Evolutionary conservation across 2,888 invertebrate genomes (phyloP).

Genomic region (Selenia dentaria): DNA sequence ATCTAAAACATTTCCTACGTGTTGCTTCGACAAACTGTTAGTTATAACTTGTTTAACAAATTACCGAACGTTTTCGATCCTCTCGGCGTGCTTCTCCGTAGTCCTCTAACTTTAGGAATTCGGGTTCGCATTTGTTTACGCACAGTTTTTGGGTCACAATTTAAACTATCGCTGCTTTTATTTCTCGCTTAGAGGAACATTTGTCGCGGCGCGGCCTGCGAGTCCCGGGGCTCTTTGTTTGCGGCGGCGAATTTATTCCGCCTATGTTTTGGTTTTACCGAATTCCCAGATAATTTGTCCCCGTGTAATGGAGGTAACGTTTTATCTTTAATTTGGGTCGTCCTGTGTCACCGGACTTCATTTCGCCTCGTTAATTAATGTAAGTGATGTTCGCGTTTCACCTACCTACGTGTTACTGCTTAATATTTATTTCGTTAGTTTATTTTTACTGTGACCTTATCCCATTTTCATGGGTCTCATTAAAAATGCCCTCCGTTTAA

Average conservation of each 20-base stretch:
- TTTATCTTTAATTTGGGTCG: slow-evolving; percentile 76
- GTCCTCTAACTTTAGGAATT: slow-evolving; percentile 71
- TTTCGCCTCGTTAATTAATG: slow-evolving; percentile 61
- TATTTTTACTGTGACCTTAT: slow-evolving; percentile 16
- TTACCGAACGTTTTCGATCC: slow-evolving; percentile 64
- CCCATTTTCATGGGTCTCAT: slow-evolving; percentile 11
- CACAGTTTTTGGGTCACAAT: slow-evolving; percentile 78
- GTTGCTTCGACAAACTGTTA: slow-evolving; percentile 33
- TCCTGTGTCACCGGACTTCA: slow-evolving; percentile 57
- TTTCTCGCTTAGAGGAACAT: slow-evolving; percentile 80
- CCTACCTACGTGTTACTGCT: slow-evolving; percentile 35
- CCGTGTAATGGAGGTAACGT: slow-evolving; percentile 62
- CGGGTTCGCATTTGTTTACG: slow-evolving; percentile 71
- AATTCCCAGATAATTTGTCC: slow-evolving; percentile 68
- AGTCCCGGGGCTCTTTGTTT: slow-evolving; percentile 66
- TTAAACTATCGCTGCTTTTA: slow-evolving; percentile 81
- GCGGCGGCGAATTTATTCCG: slow-evolving; percentile 63
- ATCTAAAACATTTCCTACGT: slow-evolving; percentile 22
- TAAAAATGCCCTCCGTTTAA: slow-evolving; percentile 8
- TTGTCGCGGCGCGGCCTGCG: slow-evolving; percentile 65
- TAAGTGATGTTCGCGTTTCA: slow-evolving; percentile 48
- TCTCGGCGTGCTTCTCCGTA: slow-evolving; percentile 54
- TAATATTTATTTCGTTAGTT: slow-evolving; percentile 26
- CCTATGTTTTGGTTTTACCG: slow-evolving; percentile 55
- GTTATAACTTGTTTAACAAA: slow-evolving; percentile 59